Evolutionary conservation across 1,140 invertebrate genomes (phyloP), one percentile per base, ranked within the genome.

Genomic region (Pseudobourletiella spinata): DNA sequence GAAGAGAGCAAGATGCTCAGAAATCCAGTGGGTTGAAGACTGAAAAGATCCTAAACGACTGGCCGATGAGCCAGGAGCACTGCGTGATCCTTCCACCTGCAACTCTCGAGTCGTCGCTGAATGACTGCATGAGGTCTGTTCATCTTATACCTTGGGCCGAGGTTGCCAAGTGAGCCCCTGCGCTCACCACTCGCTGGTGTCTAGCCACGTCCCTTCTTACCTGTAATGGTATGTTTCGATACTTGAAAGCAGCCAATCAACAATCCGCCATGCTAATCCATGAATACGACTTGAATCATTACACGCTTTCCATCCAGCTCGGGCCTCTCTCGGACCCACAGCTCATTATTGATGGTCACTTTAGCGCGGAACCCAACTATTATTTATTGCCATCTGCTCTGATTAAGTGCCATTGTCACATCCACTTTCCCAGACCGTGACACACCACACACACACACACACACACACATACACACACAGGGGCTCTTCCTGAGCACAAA

Each of bases 181-280:
- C n/a, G n/a, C n/a, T n/a, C 6, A 48, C 46, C 11, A 25, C 18
- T 28, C 14, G 26, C 50, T 54, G 22, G 6, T 42, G 28, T 54
- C 32, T 61, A 42, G 51, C 48, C 51, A 35, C 59, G 26, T 52
- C 59, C 59, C 59, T 61, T 61, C 59, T 35, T 54, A 50, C 29
- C 59, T 61, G 32, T 61, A 61, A 61, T 61, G 59, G 46, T 54
- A 61, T 54, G 48, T 61, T 61, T 61, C 48, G 32, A 50, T 52
- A 61, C 54, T 39, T 28, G 25, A 52, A 52, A 26, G 35, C 48
- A 52, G 42, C 59, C 59, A 61, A 61, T 61, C 59, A 61, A 52
- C 29, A 20, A 52, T 54, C 29, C 50, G 42, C 48, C 57, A 52
- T 61, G 50, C 59, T 35, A 61, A 61, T 61, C 59, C 59, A 51